Evolutionary conservation across 30 jellyfish, hydroid and myxozoan species (phyloP).

Genomic region (Chironex yamaguchii): DNA sequence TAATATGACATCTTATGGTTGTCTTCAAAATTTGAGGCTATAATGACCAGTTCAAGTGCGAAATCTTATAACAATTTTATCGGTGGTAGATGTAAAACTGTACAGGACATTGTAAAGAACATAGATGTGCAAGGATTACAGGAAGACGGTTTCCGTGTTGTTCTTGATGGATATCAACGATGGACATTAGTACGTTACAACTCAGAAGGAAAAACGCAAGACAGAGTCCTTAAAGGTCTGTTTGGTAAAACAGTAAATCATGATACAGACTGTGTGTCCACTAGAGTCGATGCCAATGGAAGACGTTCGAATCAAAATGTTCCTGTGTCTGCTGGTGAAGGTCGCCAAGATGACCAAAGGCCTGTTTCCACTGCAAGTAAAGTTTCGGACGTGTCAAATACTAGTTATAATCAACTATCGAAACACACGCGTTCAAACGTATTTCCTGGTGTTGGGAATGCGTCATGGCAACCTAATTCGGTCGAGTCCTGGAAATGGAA

Average conservation of each 20-base stretch:
- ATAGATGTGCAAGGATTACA: not conserved
- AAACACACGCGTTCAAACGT: constrained; percentile 61
- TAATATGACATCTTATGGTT: too few species aligned
- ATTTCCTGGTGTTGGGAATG: constrained; percentile 77
- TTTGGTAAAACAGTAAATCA: not conserved
- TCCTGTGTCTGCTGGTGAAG: not conserved
- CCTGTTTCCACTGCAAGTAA: not conserved
- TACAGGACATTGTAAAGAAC: not conserved
- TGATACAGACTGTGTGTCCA: not conserved
- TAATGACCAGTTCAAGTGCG: not conserved
- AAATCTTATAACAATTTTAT: too few species aligned
- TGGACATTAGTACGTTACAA: constrained; percentile 48
- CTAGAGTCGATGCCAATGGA: not conserved
- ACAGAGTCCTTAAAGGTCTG: not conserved
- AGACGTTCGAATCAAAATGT: not conserved
- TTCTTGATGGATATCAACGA: constrained; percentile 71
- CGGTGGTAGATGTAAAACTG: not conserved
- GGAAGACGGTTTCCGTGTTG: not conserved
- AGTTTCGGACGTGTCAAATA: not conserved
- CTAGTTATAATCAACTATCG: constrained; percentile 58
- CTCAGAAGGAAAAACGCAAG: not conserved
- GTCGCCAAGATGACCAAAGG: not conserved
- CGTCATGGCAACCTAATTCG: constrained; percentile 58
- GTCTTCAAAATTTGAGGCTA: too few species aligned
- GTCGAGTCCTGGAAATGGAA: constrained; percentile 9